Percentiles rank a stretch among this genome's conserved stretches.
Conservation (phyloP, 2,113 vertebrate species). For the Peromyscus polionotus region DNA sequence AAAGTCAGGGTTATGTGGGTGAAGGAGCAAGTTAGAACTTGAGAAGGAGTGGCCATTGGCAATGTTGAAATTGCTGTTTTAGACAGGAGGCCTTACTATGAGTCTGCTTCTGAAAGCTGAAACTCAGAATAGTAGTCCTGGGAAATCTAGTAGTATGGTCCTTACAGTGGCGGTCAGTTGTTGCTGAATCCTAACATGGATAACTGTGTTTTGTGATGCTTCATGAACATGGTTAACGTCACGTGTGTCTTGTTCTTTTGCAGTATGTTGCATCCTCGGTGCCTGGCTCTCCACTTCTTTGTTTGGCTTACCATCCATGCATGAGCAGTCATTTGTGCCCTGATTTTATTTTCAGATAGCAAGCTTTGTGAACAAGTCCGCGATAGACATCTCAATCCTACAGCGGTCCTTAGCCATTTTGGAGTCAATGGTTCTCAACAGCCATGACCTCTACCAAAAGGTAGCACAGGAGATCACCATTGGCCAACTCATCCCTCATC, state of each 20-base stretch:
- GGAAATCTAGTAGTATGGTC: neutral
- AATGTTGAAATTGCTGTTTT: neutral
- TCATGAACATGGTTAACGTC: fast-evolving
- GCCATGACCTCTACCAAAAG: slow-evolving; percentile 99
- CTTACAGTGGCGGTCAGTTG: neutral
- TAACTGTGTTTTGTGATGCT: neutral
- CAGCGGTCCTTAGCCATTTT: slow-evolving; percentile 97
- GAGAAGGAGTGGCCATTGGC: neutral
- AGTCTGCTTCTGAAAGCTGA: neutral
- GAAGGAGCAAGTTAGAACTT: neutral
- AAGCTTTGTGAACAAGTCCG: slow-evolving; percentile 97
- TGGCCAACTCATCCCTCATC: slow-evolving; percentile 97
- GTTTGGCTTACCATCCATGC: fast-evolving
- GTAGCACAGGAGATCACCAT: slow-evolving; percentile 99
- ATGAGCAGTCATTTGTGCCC: fast-evolving
- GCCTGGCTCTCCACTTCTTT: neutral
- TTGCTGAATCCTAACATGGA: neutral
- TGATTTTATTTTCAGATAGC: slow-evolving; percentile 92
- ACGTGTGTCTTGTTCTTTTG: fast-evolving
- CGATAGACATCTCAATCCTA: slow-evolving; percentile 95
- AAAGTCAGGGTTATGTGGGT: neutral
- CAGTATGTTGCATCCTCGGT: neutral
- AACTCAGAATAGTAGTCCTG: neutral
- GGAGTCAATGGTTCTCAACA: slow-evolving; percentile 99
- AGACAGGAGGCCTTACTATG: neutral